Conservation (phyloP, 2,797 vertebrate species). For the Helostoma temminkii region DNA sequence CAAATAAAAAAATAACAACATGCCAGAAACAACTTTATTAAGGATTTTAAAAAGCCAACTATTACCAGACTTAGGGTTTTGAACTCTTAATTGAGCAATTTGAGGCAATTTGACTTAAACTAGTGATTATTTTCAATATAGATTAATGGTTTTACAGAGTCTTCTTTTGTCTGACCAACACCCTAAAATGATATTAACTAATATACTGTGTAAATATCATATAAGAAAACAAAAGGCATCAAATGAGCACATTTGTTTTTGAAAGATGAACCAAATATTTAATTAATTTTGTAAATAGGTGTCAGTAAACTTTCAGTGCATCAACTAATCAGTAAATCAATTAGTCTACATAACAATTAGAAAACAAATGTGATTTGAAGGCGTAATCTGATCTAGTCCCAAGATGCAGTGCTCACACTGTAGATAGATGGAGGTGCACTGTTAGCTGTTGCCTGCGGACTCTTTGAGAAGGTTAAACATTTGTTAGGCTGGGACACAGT, state of each 20-base stretch:
- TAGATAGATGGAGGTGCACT: constrained; percentile 40
- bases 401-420: constrained; percentile 30
- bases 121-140: not conserved
- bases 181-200: not conserved
- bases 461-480: constrained; percentile 80
- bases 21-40: too few relatives aligned
- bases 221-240: not conserved
- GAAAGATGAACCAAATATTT: not conserved
- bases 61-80: not conserved
- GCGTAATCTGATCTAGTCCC: constrained; percentile 15
- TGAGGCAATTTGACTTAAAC: not conserved
- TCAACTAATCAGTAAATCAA: constrained; percentile 5
- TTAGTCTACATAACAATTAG: constrained; percentile 11
- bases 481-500: constrained; percentile 74
- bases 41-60: too few relatives aligned
- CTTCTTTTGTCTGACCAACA: not conserved
- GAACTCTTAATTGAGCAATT: not conserved
- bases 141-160: not conserved
- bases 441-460: constrained; percentile 71
- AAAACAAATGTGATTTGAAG: constrained; percentile 1
- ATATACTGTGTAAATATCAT: too few relatives aligned
- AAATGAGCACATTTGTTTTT: not conserved
- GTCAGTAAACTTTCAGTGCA: not conserved
- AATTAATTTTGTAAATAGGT: too few relatives aligned
- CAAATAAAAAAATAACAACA: too few relatives aligned